A percentile compares a stretch with the other conserved stretches of the same genome.
Conservation (phyloP, 64 coral and sea anemone genomes). For the Catalaphyllia jardinei region DNA sequence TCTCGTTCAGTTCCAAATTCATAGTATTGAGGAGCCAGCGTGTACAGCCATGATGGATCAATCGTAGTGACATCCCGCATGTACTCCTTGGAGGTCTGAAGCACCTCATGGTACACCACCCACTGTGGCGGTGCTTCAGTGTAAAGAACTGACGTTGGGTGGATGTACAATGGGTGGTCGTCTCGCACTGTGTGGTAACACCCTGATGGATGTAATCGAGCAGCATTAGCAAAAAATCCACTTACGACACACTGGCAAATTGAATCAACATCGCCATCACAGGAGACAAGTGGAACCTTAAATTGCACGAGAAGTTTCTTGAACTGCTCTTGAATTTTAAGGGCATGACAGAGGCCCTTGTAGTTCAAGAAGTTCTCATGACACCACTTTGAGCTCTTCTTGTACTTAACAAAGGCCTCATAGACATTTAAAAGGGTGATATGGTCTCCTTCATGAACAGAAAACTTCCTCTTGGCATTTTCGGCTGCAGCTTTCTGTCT, state of each 20-base stretch:
- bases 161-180: conserved; percentile 78
- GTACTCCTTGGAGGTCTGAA: conserved; percentile 95
- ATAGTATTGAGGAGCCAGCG: conserved; percentile 93
- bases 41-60: conserved; percentile 95
- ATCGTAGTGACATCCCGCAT: conserved; percentile 94
- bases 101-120: conserved; percentile 94
- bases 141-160: conserved; percentile 93
- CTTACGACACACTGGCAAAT: conserved; percentile 88
- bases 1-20: conserved; percentile 96
- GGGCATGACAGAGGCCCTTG: conserved; percentile 93
- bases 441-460: conserved; percentile 97
- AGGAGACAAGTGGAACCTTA: conserved; percentile 79
- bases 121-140: conserved; percentile 87
- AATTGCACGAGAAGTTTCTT: conserved; percentile 89
- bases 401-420: conserved; percentile 81
- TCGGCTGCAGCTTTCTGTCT: conserved; percentile 86
- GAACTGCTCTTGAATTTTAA: conserved; percentile 95
- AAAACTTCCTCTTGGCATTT: conserved; percentile 83
- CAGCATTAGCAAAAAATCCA: conserved; percentile 94
- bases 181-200: conserved; percentile 90
- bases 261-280: conserved; percentile 70
- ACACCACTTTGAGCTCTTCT: conserved; percentile 97
- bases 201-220: conserved; percentile 80
- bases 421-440: conserved; percentile 87
- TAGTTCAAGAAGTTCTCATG: conserved; percentile 92